phyloP scores from a whole-genome alignment of 2,888 invertebrate species.

The Drosophila buzzatii region DNA sequence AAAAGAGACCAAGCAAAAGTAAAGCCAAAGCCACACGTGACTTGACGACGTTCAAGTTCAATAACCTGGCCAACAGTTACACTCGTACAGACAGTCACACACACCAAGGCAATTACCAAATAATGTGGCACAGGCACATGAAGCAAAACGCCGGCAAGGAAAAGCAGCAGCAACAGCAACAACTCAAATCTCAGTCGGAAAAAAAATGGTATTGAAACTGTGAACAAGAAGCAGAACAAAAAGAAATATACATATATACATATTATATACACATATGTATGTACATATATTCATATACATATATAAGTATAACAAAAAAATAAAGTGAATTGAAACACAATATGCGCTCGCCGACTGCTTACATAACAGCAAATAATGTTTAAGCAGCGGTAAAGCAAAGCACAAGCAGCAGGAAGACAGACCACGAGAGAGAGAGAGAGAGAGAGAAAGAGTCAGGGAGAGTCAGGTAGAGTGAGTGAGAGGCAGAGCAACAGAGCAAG shows the following conservation, averaged over 20 bases:
- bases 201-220: conserved; percentile 28
- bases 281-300: neutral
- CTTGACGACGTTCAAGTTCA: conserved; percentile 79
- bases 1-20: conserved; percentile 38
- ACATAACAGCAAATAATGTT: conserved; percentile 81
- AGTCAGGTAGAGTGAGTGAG: too few species aligned
- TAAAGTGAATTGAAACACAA: conserved; percentile 74
- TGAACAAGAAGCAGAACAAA: conserved; percentile 26
- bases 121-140: conserved; percentile 78
- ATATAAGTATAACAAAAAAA: neutral
- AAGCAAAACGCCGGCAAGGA: conserved; percentile 71
- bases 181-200: conserved; percentile 19
- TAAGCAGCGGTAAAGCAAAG: conserved; percentile 74
- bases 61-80: conserved; percentile 78
- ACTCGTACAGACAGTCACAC: conserved; percentile 39
- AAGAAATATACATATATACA: conserved; percentile 21
- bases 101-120: conserved; percentile 73
- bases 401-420: conserved; percentile 8
- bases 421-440: neutral
- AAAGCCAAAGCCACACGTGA: conserved; percentile 62
- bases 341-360: conserved; percentile 64
- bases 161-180: conserved; percentile 26
- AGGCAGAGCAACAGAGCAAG: neutral
- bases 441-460: neutral
- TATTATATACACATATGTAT: too few species aligned